phyloP scores from a whole-genome alignment of 2,797 vertebrate species.

The Xiphorhynchus erythropygius region DNA sequence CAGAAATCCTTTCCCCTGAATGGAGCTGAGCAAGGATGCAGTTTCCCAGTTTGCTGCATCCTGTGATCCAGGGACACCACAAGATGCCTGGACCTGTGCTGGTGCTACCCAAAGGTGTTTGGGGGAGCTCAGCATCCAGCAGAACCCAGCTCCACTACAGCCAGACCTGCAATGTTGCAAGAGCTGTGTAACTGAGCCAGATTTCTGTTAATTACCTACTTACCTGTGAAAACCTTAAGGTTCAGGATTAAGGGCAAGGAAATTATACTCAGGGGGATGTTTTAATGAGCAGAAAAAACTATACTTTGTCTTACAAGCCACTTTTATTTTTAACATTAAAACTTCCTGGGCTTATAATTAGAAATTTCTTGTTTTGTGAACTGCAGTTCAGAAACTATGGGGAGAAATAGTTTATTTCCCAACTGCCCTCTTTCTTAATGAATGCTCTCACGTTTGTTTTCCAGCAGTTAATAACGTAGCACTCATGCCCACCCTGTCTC shows the following conservation, averaged over 20 bases:
- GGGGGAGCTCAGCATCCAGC: background rate
- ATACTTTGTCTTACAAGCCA: constrained; percentile 7
- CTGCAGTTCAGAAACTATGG: constrained; percentile 30
- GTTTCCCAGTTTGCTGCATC: accelerated
- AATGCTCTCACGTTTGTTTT: background rate
- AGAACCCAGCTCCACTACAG: background rate
- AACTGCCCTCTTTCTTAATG: background rate
- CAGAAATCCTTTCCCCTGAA: background rate
- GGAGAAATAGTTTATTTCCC: constrained; percentile 21
- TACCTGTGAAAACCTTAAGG: constrained; percentile 4
- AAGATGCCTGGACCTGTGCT: background rate
- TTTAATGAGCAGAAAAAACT: constrained; percentile 39
- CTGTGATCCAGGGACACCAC: background rate
- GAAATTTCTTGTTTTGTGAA: constrained; percentile 64
- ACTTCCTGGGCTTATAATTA: constrained; percentile 38
- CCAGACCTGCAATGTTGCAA: background rate
- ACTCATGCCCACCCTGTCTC: background rate
- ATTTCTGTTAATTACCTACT: constrained; percentile 19
- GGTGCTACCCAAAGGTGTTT: background rate
- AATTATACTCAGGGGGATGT: background rate
- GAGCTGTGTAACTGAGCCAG: background rate
- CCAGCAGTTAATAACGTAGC: background rate
- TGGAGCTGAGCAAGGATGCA: background rate
- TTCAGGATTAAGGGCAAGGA: constrained; percentile 11
- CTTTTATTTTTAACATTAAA: constrained; percentile 57